Evolutionary conservation across 2,113 vertebrate genomes (phyloP), one percentile per base, ranked within the genome.

Genomic region (Ceuthmochares aereus): DNA sequence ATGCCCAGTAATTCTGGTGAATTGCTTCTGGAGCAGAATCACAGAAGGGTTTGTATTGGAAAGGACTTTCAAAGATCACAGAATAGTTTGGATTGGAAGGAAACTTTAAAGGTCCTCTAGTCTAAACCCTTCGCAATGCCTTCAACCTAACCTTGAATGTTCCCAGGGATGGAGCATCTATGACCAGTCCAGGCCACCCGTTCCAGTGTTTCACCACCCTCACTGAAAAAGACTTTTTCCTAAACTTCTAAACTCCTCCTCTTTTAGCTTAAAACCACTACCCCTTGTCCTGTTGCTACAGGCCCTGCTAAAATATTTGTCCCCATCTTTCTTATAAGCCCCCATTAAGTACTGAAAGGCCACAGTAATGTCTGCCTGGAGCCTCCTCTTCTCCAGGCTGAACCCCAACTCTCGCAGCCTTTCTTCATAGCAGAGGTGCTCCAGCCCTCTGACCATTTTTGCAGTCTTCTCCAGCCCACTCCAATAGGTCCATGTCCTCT

Each of bases 361-460:
- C 0, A 0, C 60, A 5, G 3, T 22, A 37, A n/a, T 14, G 4
- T 70, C 21, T 63, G 21, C 34, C 22, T 0, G 0, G 4, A 73
- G 37, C 59, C 27, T 66, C 30, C 72, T 70, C 26, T 63, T 84
- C 66, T 30, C 27, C n/a, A 30, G 14, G 58, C 22, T 66, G 42
- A 54, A 25, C 12, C 25, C 20, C 56, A 58, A 7, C 26, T 64
- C 55, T 47, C 25, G 42, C 56, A 58, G 34, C 22, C 56, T 64
- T 2, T 70, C 49, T 1, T 5, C 15, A 42, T 0, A 77, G 40
- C 3, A 64, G 73, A 84, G 34, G 12, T 15, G 18, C 10, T 52
- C 58, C 34, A 36, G 9, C 21, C 56, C 8, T 54, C 12, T 5
- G 25, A 56, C 25, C 36, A 55, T 40, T 8, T 54, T 34, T 6